These are phyloP conservation scores for Phyllotis vaccarum DNA, from an alignment of 2,797 vertebrate genomes.

Conservation along the genomic window DNA sequence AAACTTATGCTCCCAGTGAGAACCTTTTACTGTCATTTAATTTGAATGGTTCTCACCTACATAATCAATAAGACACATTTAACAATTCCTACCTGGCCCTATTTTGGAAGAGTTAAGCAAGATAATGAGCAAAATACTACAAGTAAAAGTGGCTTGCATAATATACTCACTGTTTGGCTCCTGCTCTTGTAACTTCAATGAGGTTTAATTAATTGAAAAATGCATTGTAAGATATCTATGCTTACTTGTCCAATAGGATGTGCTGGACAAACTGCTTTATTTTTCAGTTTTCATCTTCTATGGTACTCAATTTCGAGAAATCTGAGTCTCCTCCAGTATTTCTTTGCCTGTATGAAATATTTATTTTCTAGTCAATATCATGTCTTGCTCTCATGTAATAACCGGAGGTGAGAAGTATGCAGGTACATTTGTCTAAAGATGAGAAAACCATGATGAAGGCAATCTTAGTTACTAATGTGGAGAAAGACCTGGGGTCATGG, in stretches of 20 bases:
- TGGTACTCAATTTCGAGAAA: background rate
- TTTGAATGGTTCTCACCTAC: background rate
- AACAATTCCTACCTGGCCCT: background rate
- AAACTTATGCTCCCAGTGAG: background rate
- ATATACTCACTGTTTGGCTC: background rate
- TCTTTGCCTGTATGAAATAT: background rate
- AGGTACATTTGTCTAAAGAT: background rate
- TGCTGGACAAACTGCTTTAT: background rate
- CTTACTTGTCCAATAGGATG: background rate
- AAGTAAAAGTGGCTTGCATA: background rate
- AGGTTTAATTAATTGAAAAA: background rate
- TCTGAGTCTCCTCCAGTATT: background rate
- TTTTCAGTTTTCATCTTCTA: background rate
- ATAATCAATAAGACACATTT: background rate
- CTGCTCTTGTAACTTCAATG: background rate
- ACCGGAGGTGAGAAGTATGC: background rate
- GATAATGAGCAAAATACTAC: background rate
- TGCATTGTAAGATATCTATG: background rate
- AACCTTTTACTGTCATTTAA: background rate
- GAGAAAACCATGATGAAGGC: background rate
- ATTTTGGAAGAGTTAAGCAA: background rate
- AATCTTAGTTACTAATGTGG: background rate
- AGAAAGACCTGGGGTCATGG: background rate
- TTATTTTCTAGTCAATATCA: background rate
- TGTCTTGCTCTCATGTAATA: background rate